Base-by-base conservation (phyloP, 2,797 vertebrate genomes). In the Periophthalmus magnuspinnatus region DNA sequence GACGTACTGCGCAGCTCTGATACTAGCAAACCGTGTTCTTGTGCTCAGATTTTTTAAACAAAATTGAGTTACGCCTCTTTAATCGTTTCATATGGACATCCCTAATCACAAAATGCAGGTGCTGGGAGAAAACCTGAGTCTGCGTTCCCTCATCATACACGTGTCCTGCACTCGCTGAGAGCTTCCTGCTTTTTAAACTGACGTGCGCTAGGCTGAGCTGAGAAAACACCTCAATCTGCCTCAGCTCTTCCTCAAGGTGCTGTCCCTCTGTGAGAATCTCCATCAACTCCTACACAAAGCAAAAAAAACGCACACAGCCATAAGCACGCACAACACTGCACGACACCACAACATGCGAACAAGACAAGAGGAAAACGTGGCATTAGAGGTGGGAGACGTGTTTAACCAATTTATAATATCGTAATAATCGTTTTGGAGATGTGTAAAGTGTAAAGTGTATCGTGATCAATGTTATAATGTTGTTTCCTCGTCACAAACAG, bases 221-320 rank as follows among this genome's bases (percentile, higher is more conserved):
- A 69, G 76, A 41, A 84, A 68, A 80, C 77, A 76, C 75, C 80
- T 68, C 66, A 87, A 69, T 76, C 73, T 83, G 77, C 60, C 73
- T 84, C 83, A 84, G 81, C 70, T 81, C 78, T 80, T 88, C 86
- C 21, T 78, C 70, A 72, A 90, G 80, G 62, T 87, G 81, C 66
- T 74, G 71, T 33, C 75, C 24, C 75, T 84, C 78, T 0, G 17
- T 63, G 84, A 86, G 80, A 78, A 89, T 81, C 77, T 81, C 75
- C 82, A 48, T 8, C 77, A 86, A 76, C 6, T 82, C 84, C 84
- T 87, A 81, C 76, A 72, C 64, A 59, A 47, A 66, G 73, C 68
- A 84, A 80, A 72, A 78, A 68, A 70, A 38, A 41, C 38, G 13
- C 38, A 41, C 57, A 81, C 58, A 63, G 54, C 73, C 76, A 28